Base-by-base conservation (phyloP, 1,140 invertebrate genomes). In the Saccostrea cuccullata region DNA sequence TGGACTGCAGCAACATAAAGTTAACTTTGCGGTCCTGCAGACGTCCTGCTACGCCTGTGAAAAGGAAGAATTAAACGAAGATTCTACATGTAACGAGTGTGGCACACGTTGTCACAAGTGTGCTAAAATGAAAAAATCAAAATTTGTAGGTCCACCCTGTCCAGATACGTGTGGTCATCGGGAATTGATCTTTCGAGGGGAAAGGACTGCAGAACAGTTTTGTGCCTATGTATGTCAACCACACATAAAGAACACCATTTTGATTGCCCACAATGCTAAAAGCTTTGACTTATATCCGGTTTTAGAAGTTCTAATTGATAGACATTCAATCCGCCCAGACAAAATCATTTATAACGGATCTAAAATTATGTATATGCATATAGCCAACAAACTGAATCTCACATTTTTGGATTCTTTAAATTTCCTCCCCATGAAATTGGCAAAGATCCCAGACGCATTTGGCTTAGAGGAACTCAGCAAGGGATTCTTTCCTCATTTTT, bases 401-500 rank as follows among this genome's bases (percentile, higher is more conserved):
- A 84, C 40, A 17, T 83, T 90, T 58, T 67, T 91, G 15, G 90
- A 91, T 89, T 86, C 86, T n/a, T 64, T 91, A 8, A 86, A 89
- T 88, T 91, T 89, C 82, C 40, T 89, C 15, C 86, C 90, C 40
- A 91, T 91, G 90, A 82, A 77, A 60, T 67, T 91, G 55, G 40
- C 86, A 30, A 83, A 89, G 23, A 56, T 91, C 26, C 90, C 89
- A 23, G 60, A 84, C 47, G 77, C 90, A 26, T 89, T 89, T 82
- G 87, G 84, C 26, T 86, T 91, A 26, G 20, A 47, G 11, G 90
- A 91, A 85, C 60, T 89, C 12, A n/a, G 82, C 8, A 91, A 91
- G 82, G 90, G 90, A 36, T 89, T 87, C 60, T 91, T 91, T 87
- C 88, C 86, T 55, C 89, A 91, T 82, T 84, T 85, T 58, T 91